Evolutionary conservation across 2,113 vertebrate genomes (phyloP), one percentile per base, ranked within the genome.

Genomic region (Phyllostomus hastatus): DNA sequence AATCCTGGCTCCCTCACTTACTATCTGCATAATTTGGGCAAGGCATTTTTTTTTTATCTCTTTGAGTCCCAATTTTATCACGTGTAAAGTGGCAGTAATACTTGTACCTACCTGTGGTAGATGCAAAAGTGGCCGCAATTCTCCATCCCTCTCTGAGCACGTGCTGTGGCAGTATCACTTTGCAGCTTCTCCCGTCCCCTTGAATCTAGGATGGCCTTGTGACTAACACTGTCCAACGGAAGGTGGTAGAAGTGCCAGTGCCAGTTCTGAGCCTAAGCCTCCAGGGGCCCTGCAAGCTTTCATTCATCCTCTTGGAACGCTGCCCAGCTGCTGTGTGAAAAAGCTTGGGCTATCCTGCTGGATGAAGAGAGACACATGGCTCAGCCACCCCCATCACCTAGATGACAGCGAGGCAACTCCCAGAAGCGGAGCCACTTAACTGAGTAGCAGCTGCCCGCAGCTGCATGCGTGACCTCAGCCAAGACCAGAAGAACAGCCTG

Each of bases 311-410:
- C 70, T 95, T 89, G 97, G 94, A 95, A 38, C 7, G 33, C 91
- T 86, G 86, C 94, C 88, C 91, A 93, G 85, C 57, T 84, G 35
- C 76, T 28, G 92, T 92, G 94, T 96, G 97, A 78, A 95, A 94
- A 94, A 96, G 59, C 91, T 10, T 4, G 66, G 82, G 82, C 91
- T 82, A 26, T 73, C 69, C 78, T 79, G 48, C 82, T 79, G 94
- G 88, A 66, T 50, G 91, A 93, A 97, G 94, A 94, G 35, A 91
- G 64, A 83, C 80, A 90, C 81, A 86, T 7, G 59, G 95, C 91
- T 88, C 79, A 12, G 59, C 85, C 88, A 84, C 85, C 73, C 87
- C 78, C 28, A 31, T 73, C 85, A 38, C 67, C 81, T 93, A 76
- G 54, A 92, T 94, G 88, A 95, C 78, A 97, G 88, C 72, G 22